Evolutionary conservation across 2,888 invertebrate genomes (phyloP).

Genomic region (Cephonodes hylas): DNA sequence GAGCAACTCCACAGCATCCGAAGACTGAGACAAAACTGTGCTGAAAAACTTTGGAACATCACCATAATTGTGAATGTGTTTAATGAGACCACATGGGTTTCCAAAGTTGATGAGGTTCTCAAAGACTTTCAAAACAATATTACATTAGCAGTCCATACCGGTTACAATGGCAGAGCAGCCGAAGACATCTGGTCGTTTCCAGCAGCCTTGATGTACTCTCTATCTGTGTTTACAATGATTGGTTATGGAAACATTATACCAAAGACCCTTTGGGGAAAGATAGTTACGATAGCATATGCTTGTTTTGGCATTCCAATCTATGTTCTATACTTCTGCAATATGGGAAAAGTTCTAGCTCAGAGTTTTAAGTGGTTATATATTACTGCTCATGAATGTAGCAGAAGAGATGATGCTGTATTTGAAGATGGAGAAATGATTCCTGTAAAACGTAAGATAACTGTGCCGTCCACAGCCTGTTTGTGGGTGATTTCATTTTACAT

Average conservation of each 20-base stretch:
- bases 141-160: conserved; percentile 83
- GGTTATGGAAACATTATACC: conserved; percentile 94
- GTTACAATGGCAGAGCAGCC: conserved; percentile 86
- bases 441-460: conserved; percentile 86
- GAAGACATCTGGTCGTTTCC: conserved; percentile 92
- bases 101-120: conserved; percentile 82
- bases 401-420: conserved; percentile 64
- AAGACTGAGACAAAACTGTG: conserved; percentile 78
- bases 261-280: conserved; percentile 90
- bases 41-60: conserved; percentile 85
- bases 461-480: conserved; percentile 93
- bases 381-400: conserved; percentile 87
- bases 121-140: conserved; percentile 85
- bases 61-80: conserved; percentile 85
- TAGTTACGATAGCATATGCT: conserved; percentile 91
- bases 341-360: conserved; percentile 92
- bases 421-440: conserved; percentile 76
- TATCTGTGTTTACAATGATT: conserved; percentile 95
- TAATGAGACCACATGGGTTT: conserved; percentile 83
- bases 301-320: conserved; percentile 94
- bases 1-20: conserved; percentile 75
- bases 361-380: conserved; percentile 91
- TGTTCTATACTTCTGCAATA: conserved; percentile 92
- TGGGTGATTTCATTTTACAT: conserved; percentile 94
- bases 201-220: conserved; percentile 92